Evolutionary conservation across 2,113 vertebrate genomes (phyloP).

Genomic region (Platycercus adscitus): DNA sequence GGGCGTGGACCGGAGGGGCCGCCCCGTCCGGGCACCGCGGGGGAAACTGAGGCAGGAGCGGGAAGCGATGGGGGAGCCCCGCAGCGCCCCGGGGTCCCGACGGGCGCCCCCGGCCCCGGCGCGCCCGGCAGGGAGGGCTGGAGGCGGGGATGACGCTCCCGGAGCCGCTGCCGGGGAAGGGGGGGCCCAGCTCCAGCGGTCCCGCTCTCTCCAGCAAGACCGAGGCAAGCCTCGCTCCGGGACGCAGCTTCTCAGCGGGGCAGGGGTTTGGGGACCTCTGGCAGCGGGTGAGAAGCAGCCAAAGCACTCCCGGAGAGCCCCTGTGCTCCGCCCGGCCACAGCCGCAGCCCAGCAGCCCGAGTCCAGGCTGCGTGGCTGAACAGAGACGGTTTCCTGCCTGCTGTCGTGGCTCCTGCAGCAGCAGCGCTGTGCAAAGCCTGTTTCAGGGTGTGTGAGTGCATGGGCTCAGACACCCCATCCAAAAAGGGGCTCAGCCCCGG

Average conservation of each 20-base stretch:
- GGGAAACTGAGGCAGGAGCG: slow-evolving; percentile 36
- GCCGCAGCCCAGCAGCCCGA: neutral
- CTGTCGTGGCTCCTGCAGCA: neutral
- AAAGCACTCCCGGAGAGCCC: neutral
- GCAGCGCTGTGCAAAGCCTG: neutral
- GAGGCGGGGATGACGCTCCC: slow-evolving; percentile 4
- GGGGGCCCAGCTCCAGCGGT: neutral
- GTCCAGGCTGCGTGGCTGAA: neutral
- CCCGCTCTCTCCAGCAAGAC: neutral
- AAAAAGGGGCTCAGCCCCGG: accelerated
- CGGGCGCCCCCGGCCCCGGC: neutral
- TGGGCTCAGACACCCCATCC: neutral
- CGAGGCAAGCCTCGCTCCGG: neutral
- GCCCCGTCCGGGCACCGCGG: neutral
- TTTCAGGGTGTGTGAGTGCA: neutral
- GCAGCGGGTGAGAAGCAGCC: neutral
- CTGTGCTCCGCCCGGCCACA: accelerated
- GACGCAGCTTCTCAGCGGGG: neutral
- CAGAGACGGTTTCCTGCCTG: neutral
- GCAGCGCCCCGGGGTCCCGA: neutral
- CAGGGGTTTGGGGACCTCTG: neutral
- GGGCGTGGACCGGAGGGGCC: neutral
- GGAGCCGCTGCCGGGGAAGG: neutral
- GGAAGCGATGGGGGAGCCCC: neutral
- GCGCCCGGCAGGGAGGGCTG: neutral